These are phyloP conservation scores for Keiferia lycopersicella DNA, from an alignment of 2,888 invertebrate species.

Conservation along the genomic window DNA sequence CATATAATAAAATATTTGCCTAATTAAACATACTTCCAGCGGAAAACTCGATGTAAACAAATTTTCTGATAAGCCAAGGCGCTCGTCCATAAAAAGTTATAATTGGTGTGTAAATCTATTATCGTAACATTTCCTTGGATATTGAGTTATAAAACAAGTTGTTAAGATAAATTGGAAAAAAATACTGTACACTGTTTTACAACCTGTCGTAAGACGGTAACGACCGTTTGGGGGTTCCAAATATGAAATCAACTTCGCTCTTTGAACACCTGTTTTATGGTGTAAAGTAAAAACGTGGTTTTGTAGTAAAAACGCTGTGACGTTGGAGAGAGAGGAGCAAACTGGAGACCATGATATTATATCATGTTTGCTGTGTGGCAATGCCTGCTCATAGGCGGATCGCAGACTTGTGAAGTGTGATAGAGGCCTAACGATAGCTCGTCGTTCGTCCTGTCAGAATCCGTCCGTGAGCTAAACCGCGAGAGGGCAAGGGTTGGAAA, in stretches of 20 bases:
- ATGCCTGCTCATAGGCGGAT: too few species aligned
- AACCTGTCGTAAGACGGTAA: conserved; percentile 72
- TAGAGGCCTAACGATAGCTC: too few species aligned
- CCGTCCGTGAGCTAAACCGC: too few species aligned
- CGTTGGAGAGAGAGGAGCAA: too few species aligned
- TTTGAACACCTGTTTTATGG: conserved; percentile 62
- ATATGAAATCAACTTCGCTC: conserved; percentile 58
- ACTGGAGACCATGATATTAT: too few species aligned
- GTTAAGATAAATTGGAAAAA: conserved; percentile 77
- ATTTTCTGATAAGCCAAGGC: conserved; percentile 48
- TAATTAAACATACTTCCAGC: conserved; percentile 19
- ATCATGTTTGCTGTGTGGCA: too few species aligned
- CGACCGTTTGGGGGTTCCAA: conserved; percentile 71
- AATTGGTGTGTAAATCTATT: conserved; percentile 72
- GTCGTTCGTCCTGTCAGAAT: too few species aligned
- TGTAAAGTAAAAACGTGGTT: conserved; percentile 51
- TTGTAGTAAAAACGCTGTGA: neutral
- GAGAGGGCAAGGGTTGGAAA: too few species aligned
- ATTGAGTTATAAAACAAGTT: conserved; percentile 51
- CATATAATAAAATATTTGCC: neutral
- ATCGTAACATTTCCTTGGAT: conserved; percentile 52
- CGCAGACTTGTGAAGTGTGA: too few species aligned
- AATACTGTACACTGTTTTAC: conserved; percentile 69
- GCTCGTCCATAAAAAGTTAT: conserved; percentile 55
- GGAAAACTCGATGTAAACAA: conserved; percentile 38